These are phyloP conservation scores for Lepidurus couesii DNA, from an alignment of 1,140 invertebrate genomes.

Conservation along the genomic window DNA sequence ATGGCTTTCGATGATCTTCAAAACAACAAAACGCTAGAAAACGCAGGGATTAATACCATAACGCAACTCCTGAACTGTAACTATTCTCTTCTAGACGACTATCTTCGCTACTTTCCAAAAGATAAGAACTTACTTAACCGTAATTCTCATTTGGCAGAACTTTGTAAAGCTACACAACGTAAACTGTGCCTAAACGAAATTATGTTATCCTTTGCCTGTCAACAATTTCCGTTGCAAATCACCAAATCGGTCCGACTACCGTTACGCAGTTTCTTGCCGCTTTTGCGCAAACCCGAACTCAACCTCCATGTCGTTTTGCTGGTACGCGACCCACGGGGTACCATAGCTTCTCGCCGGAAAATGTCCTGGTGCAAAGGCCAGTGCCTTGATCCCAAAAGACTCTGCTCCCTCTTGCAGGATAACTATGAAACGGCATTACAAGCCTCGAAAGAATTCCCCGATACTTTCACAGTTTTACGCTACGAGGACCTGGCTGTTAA, in stretches of 20 bases:
- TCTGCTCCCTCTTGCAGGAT: neutral
- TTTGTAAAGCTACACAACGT: neutral
- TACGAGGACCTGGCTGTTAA: neutral
- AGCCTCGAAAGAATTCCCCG: neutral
- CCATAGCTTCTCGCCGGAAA: neutral
- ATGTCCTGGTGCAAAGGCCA: neutral
- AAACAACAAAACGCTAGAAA: neutral
- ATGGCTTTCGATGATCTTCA: neutral
- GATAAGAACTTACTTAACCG: neutral
- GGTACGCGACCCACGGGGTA: slow-evolving; percentile 26
- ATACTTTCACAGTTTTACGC: neutral
- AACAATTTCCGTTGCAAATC: slow-evolving; percentile 6
- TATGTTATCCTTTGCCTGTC: neutral
- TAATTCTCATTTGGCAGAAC: neutral
- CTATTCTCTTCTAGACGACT: neutral
- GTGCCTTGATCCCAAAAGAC: neutral
- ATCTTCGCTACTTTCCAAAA: neutral
- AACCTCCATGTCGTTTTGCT: neutral
- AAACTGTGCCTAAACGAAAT: neutral
- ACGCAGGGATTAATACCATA: neutral
- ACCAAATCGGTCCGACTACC: slow-evolving; percentile 20
- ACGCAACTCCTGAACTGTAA: neutral
- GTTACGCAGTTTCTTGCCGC: neutral
- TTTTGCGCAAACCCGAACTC: neutral
- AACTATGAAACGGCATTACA: neutral